These are phyloP conservation scores for Mixornis gularis DNA, from an alignment of 2,113 vertebrate genomes.

Conservation along the genomic window DNA sequence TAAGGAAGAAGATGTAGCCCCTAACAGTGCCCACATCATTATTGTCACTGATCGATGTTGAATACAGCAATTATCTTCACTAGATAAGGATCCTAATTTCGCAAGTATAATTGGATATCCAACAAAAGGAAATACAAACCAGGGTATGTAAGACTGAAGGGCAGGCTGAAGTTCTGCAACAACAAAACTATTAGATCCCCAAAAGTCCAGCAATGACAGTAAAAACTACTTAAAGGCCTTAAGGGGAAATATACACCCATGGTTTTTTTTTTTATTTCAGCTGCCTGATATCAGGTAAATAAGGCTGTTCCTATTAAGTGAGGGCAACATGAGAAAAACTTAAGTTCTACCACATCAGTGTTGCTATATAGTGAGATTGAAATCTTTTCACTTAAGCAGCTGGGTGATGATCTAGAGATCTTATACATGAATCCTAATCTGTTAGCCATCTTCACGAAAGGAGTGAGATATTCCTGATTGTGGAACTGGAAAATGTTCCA, in stretches of 20 bases:
- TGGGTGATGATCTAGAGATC: background rate
- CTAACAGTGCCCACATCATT: background rate
- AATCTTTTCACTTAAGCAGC: background rate
- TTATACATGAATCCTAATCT: background rate
- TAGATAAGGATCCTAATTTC: conserved; percentile 58
- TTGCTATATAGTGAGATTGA: background rate
- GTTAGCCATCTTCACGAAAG: background rate
- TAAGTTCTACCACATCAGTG: background rate
- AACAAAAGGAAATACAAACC: conserved; percentile 5
- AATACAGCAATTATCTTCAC: conserved; percentile 49
- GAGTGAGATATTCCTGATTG: background rate
- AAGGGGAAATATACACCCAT: background rate
- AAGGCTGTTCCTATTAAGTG: background rate
- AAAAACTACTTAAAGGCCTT: background rate
- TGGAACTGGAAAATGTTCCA: background rate
- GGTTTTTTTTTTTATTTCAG: background rate
- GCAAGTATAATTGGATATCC: conserved; percentile 34
- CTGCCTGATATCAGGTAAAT: background rate
- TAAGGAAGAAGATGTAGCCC: background rate
- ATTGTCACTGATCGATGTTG: conserved; percentile 18
- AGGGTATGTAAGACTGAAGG: background rate
- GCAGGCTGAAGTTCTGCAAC: background rate
- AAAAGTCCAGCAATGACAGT: background rate
- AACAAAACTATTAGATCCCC: background rate
- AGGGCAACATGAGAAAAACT: background rate